A percentile compares a stretch with the other conserved stretches of the same genome.
Evolutionary conservation across 2,113 vertebrate species (phyloP).

Genomic region (Todiramphus saurophagus): DNA sequence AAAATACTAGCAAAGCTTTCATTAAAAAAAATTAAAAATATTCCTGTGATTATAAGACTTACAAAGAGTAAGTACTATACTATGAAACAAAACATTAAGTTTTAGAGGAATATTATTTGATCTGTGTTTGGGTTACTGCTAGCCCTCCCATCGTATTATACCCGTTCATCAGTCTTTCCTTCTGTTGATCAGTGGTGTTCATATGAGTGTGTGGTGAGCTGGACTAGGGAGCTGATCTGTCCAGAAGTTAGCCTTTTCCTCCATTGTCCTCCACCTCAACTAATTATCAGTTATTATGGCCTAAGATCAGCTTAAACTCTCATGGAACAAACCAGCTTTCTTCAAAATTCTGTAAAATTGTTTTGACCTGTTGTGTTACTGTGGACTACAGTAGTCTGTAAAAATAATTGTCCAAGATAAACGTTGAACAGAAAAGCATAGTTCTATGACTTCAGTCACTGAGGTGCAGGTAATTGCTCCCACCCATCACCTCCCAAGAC

Average conservation of each 20-base stretch:
- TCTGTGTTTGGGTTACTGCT: neutral
- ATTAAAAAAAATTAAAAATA: neutral
- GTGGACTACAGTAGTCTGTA: neutral
- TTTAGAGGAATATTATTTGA: neutral
- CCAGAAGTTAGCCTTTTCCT: neutral
- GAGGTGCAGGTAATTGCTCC: neutral
- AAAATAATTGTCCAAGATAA: neutral
- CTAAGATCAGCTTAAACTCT: neutral
- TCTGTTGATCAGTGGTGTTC: neutral
- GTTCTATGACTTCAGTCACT: neutral
- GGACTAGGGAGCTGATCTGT: neutral
- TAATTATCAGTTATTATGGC: neutral
- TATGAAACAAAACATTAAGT: neutral
- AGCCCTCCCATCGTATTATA: neutral
- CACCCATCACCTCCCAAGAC: accelerated
- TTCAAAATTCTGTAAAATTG: neutral
- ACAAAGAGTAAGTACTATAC: neutral
- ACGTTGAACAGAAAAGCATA: neutral
- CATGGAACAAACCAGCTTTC: neutral
- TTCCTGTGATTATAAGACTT: neutral
- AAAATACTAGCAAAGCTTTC: neutral
- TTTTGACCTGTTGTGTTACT: neutral
- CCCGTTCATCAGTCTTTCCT: neutral
- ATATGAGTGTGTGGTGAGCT: neutral
- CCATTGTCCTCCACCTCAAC: neutral